A percentile compares a stretch with the other conserved stretches of the same genome.
phyloP scores from a whole-genome alignment of 1,140 invertebrate genomes.

The Papilio helenus region DNA sequence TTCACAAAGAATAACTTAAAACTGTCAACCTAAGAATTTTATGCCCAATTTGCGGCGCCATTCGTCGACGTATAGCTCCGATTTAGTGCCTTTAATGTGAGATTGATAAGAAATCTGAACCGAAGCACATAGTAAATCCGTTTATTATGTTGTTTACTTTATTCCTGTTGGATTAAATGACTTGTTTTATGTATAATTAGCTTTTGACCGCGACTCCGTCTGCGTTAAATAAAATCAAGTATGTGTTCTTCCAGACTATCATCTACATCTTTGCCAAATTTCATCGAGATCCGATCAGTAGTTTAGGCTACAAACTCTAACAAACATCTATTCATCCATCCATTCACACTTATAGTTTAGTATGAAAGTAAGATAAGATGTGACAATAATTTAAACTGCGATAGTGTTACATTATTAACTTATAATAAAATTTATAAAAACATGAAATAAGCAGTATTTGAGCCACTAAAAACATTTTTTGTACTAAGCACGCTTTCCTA shows the following conservation, averaged over 20 bases:
- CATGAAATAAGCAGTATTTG: background rate
- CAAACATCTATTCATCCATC: too few species aligned
- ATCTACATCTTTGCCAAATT: too few species aligned
- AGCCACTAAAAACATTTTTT: background rate
- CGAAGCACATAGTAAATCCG: constrained; percentile 24
- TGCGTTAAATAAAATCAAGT: too few species aligned
- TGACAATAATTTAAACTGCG: too few species aligned
- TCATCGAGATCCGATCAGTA: too few species aligned
- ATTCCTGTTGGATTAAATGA: background rate
- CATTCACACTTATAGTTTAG: too few species aligned
- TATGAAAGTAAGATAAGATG: too few species aligned
- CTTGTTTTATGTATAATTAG: background rate
- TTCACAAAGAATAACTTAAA: constrained; percentile 25
- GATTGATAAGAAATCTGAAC: constrained; percentile 27
- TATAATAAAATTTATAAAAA: background rate
- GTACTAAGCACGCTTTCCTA: background rate
- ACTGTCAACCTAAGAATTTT: constrained; percentile 34
- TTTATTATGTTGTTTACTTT: constrained; percentile 35
- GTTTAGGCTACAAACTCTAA: too few species aligned
- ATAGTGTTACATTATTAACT: too few species aligned
- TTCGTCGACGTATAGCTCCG: constrained; percentile 22
- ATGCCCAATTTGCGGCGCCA: constrained; percentile 30
- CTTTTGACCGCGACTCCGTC: too few species aligned
- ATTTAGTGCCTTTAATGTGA: constrained; percentile 28
- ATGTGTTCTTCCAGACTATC: too few species aligned